Conservation (phyloP, 2,888 invertebrate genomes). For the Antheraea yamamai region DNA sequence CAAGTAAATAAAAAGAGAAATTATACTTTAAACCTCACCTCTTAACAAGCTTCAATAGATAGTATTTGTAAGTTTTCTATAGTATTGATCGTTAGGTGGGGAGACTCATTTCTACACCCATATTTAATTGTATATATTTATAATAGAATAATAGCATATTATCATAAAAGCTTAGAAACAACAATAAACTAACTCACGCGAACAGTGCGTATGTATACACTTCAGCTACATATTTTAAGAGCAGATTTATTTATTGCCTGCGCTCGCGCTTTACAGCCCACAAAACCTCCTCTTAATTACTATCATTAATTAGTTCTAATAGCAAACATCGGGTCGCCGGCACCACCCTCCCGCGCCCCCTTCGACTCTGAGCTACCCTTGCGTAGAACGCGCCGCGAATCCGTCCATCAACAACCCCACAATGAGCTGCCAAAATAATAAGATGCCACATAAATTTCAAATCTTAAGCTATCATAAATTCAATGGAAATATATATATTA, state of each 20-base stretch:
- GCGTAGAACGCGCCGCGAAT: background rate
- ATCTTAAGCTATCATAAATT: conserved; percentile 60
- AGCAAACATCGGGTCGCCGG: conserved; percentile 12
- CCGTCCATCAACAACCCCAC: conserved; percentile 35
- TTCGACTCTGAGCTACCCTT: background rate
- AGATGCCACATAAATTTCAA: conserved; percentile 64
- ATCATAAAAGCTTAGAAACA: background rate
- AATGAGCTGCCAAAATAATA: conserved; percentile 73
- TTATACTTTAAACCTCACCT: too few species aligned
- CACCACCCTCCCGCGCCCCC: background rate
- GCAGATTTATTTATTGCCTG: background rate
- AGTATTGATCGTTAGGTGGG: too few species aligned
- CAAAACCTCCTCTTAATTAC: conserved; percentile 18
- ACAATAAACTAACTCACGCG: background rate
- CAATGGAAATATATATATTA: conserved; percentile 55
- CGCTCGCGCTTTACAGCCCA: background rate
- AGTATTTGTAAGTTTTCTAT: too few species aligned
- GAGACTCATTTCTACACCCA: background rate
- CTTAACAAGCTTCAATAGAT: too few species aligned
- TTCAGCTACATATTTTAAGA: background rate
- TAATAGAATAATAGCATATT: too few species aligned
- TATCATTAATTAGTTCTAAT: conserved; percentile 19
- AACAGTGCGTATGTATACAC: background rate
- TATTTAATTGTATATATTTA: background rate
- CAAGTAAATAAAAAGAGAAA: too few species aligned